These are phyloP conservation scores for Nothobranchius kuhntae DNA, from an alignment of 2,113 vertebrate species.

Conservation along the genomic window DNA sequence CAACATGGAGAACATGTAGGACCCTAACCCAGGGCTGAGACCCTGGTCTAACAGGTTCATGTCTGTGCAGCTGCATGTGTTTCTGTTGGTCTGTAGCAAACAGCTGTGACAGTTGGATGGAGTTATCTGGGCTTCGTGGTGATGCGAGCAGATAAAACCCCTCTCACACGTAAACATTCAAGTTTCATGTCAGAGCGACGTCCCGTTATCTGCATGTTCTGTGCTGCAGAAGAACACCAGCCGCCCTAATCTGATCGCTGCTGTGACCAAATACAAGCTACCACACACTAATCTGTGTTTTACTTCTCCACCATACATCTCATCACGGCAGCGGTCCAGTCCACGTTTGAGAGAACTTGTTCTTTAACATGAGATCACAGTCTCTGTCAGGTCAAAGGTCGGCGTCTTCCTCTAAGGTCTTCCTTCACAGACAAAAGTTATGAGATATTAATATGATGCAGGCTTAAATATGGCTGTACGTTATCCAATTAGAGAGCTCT, in stretches of 20 bases:
- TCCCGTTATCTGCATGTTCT: slow-evolving; percentile 13
- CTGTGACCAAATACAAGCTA: slow-evolving; percentile 25
- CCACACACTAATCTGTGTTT: not conserved
- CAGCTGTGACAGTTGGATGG: not conserved
- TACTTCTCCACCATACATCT: not conserved
- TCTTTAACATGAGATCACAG: too few relatives aligned
- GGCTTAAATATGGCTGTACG: too few relatives aligned
- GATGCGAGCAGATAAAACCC: not conserved
- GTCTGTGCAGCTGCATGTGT: too few relatives aligned
- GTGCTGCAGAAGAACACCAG: slow-evolving; percentile 20
- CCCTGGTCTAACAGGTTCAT: too few relatives aligned
- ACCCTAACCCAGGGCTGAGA: too few relatives aligned
- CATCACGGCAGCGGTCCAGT: too few relatives aligned
- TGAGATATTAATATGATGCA: too few relatives aligned
- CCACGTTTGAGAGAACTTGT: too few relatives aligned
- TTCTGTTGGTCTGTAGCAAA: too few relatives aligned
- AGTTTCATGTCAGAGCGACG: not conserved
- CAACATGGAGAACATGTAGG: too few relatives aligned
- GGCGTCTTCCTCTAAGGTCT: too few relatives aligned
- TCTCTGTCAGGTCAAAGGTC: too few relatives aligned
- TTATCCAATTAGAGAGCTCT: not conserved
- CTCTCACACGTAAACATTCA: not conserved
- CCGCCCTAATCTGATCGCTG: slow-evolving; percentile 34
- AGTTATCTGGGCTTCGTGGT: not conserved
- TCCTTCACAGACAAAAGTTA: not conserved